Evolutionary conservation across 2,113 vertebrate species (phyloP).

Genomic region (Suncus etruscus): DNA sequence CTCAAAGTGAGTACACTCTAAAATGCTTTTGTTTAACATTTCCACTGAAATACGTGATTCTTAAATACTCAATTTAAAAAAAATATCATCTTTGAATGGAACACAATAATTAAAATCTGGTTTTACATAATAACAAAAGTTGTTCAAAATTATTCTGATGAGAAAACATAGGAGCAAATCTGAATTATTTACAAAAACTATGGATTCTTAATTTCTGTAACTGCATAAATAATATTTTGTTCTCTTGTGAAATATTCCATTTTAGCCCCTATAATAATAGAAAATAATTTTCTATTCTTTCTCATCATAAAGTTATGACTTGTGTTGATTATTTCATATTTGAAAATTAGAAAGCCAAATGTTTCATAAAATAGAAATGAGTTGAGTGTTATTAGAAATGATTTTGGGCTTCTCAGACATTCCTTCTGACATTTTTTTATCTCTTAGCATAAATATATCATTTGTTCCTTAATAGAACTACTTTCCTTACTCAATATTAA

Average conservation of each 20-base stretch:
- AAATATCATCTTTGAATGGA: slow-evolving; percentile 51
- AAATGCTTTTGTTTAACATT: slow-evolving; percentile 29
- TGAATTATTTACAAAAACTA: slow-evolving; percentile 55
- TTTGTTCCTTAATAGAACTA: slow-evolving; percentile 63
- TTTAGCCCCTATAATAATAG: slow-evolving; percentile 50
- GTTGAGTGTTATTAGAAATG: slow-evolving; percentile 68
- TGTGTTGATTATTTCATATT: slow-evolving; percentile 63
- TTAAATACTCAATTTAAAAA: slow-evolving; percentile 44
- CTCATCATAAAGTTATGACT: slow-evolving; percentile 59
- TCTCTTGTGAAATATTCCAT: slow-evolving; percentile 55
- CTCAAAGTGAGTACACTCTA: slow-evolving; percentile 1
- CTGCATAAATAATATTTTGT: slow-evolving; percentile 51
- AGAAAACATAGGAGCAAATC: slow-evolving; percentile 55
- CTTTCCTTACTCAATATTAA: slow-evolving; percentile 80
- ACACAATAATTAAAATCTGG: not conserved
- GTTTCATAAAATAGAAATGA: slow-evolving; percentile 81
- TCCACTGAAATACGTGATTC: slow-evolving; percentile 13
- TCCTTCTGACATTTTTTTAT: slow-evolving; percentile 66
- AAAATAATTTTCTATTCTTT: slow-evolving; percentile 66
- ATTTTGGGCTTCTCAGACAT: slow-evolving; percentile 70
- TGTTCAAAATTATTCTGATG: slow-evolving; percentile 50
- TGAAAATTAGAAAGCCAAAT: slow-evolving; percentile 78
- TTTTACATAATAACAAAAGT: slow-evolving; percentile 48
- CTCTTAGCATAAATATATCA: slow-evolving; percentile 76
- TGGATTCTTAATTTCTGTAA: slow-evolving; percentile 31